Percentiles rank a stretch among this genome's conserved stretches.
These are phyloP conservation scores for Sandelia bainsii DNA, from an alignment of 2,797 vertebrate species.

Conservation along the genomic window DNA sequence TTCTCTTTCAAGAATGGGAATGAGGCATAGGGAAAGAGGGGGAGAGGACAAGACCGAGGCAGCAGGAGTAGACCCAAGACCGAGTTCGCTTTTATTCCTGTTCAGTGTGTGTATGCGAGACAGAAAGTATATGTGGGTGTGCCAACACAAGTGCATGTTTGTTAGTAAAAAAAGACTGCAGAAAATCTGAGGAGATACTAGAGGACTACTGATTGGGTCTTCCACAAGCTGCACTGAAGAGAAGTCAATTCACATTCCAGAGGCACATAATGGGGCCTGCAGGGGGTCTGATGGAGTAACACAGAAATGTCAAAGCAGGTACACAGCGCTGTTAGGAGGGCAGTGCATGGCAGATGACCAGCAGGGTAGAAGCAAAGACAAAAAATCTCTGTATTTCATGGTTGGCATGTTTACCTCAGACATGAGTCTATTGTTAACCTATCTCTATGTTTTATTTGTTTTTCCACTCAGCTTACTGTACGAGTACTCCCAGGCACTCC, in stretches of 20 bases:
- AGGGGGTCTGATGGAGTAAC: conserved; percentile 73
- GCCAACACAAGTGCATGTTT: conserved; percentile 70
- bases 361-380: conserved; percentile 57
- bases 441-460: conserved; percentile 25
- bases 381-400: conserved; percentile 56
- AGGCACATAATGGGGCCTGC: conserved; percentile 80
- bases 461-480: conserved; percentile 67
- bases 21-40: conserved; percentile 74
- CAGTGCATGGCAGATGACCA: conserved; percentile 73
- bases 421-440: conserved; percentile 40
- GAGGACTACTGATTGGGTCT: conserved; percentile 77
- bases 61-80: conserved; percentile 85
- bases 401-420: conserved; percentile 52
- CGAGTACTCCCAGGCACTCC: conserved; percentile 59
- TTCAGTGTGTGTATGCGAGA: conserved; percentile 65
- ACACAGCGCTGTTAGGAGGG: conserved; percentile 65
- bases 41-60: conserved; percentile 84
- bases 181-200: conserved; percentile 75
- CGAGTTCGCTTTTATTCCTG: conserved; percentile 84
- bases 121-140: conserved; percentile 47
- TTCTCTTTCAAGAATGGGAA: conserved; percentile 88
- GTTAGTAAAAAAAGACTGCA: conserved; percentile 71
- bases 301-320: conserved; percentile 80
- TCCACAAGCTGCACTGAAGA: conserved; percentile 76
- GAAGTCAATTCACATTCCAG: conserved; percentile 84